These are phyloP conservation scores for Ornithoptera priamus DNA, from an alignment of 2,888 invertebrate genomes.

Conservation along the genomic window DNA sequence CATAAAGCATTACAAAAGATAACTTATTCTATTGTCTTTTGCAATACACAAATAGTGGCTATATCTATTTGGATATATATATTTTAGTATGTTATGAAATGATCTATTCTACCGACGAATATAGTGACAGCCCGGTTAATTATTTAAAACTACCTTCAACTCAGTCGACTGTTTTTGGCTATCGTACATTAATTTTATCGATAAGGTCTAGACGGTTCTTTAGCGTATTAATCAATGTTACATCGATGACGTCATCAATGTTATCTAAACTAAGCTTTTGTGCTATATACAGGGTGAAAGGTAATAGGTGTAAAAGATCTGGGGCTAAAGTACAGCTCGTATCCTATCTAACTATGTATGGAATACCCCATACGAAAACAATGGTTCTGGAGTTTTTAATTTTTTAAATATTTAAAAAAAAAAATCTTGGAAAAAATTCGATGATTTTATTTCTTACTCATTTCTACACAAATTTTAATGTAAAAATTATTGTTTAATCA, in stretches of 20 bases:
- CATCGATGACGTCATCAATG: neutral
- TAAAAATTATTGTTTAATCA: too few relatives aligned
- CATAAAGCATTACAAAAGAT: neutral
- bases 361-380: too few relatives aligned
- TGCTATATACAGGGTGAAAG: slow-evolving; percentile 4
- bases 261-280: slow-evolving; percentile 16
- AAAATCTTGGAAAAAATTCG: too few relatives aligned
- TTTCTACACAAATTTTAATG: too few relatives aligned
- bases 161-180: slow-evolving; percentile 18
- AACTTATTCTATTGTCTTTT: neutral
- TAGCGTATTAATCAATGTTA: slow-evolving; percentile 28
- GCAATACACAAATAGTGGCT: slow-evolving; percentile 2
- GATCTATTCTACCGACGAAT: slow-evolving; percentile 19
- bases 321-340: neutral
- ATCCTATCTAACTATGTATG: too few relatives aligned
- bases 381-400: too few relatives aligned
- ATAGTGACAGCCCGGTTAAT: slow-evolving; percentile 12
- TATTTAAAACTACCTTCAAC: slow-evolving; percentile 21
- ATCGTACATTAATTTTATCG: slow-evolving; percentile 28
- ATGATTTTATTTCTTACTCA: too few relatives aligned
- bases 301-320: too few relatives aligned
- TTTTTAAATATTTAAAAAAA: too few relatives aligned
- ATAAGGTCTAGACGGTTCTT: slow-evolving; percentile 24
- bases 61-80: neutral
- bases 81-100: slow-evolving; percentile 11